Evolutionary conservation across 2,113 vertebrate species (phyloP), one percentile per base, ranked within the genome.

Genomic region (Anguilla japonica): DNA sequence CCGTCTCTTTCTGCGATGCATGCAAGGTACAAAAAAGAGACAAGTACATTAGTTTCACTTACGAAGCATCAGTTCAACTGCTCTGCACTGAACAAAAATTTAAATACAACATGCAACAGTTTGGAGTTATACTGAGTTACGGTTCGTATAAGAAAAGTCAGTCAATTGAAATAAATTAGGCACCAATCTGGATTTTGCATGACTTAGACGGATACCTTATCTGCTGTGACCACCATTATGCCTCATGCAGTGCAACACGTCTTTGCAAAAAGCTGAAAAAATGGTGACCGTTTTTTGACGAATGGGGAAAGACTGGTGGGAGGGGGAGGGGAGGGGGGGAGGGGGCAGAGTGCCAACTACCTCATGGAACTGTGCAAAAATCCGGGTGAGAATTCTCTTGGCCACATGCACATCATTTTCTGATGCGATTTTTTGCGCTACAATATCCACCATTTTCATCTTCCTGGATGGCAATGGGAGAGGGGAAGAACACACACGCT

Each of bases 311-410:
- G 41, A 7, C 40, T 81, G 22, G 26, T 15, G 26, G 22, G 14
- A 80, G 14, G 29, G 29, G 29, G n/a, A 29, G 26, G 29, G 40
- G 29, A 3, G 29, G 79, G 29, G 79, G 2, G 79, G 26, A 3
- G 22, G 29, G 26, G 14, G 79, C 43, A n/a, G 85, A 3, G 4
- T 82, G 60, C 11, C 26, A 85, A 89, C 86, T 84, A 84, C 97
- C 97, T 98, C 96, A 97, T 96, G 1, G 97, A 97, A 92, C 94
- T 97, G 91, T 95, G 96, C 92, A 34, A 98, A 95, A 93, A 97
- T 97, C 96, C 97, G 97, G 84, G 88, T 96, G 89, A 98, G 96
- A 91, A 97, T 97, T 92, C 91, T 95, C 88, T 96, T 96, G 0
- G 97, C 97, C 93, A 96, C 87, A 26, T 94, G 93, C 89, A 96